phyloP scores from a whole-genome alignment of 1,140 invertebrate species.

The Ceratitis capitata region DNA sequence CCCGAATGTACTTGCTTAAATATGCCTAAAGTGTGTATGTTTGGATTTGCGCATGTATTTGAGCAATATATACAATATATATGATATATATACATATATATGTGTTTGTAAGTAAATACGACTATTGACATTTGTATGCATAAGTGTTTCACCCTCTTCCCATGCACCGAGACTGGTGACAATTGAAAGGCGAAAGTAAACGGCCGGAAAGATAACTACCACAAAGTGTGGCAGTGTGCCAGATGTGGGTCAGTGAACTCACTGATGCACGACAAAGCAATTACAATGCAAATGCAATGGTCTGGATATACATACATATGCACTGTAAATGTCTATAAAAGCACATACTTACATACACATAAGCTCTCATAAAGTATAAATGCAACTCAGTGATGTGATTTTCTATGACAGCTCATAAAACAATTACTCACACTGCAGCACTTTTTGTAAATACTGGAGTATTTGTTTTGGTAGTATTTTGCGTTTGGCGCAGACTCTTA shows the following conservation, averaged over 20 bases:
- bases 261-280: not conserved
- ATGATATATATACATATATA: not conserved
- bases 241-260: constrained; percentile 31
- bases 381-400: not conserved
- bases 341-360: not conserved
- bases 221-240: constrained; percentile 27
- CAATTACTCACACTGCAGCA: not conserved
- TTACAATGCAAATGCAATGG: constrained; percentile 9
- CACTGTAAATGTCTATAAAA: not conserved
- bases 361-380: not conserved
- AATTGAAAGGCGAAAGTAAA: constrained; percentile 30
- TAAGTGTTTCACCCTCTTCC: no score
- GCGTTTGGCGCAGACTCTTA: not conserved
- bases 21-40: no score
- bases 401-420: constrained; percentile 21
- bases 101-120: not conserved
- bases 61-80: no score
- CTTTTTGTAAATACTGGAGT: no score
- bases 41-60: no score
- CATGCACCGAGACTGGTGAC: not conserved
- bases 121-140: not conserved
- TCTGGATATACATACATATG: not conserved
- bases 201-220: constrained; percentile 20
- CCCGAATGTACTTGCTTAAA: no score
- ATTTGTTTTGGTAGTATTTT: not conserved